phyloP scores from a whole-genome alignment of 1,140 invertebrate genomes.

The Sinella curviseta region DNA sequence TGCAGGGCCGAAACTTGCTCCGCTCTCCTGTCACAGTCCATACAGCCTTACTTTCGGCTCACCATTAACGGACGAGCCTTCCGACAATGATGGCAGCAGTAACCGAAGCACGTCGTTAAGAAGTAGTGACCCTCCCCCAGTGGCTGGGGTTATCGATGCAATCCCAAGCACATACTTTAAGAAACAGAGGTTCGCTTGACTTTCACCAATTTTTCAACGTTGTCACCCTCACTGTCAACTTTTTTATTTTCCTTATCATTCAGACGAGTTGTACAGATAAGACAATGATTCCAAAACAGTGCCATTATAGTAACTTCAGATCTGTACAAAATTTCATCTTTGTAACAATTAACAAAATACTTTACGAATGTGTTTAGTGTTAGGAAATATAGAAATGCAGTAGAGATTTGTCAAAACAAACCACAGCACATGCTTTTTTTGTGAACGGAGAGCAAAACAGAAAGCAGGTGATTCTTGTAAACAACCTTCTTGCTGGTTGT shows the following conservation, averaged over 20 bases:
- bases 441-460: no score
- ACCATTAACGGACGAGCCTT: not conserved
- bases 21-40: not conserved
- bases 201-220: not conserved
- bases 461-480: no score
- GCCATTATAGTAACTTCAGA: not conserved
- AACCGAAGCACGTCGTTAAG: not conserved
- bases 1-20: not conserved
- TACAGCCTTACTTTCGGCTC: not conserved
- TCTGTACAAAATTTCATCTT: not conserved
- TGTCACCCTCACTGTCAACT: not conserved
- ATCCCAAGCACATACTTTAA: no score
- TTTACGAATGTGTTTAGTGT: no score
- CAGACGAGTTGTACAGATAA: not conserved
- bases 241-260: not conserved
- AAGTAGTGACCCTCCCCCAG: not conserved
- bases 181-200: not conserved
- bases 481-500: no score
- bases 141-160: no score
- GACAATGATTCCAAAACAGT: not conserved
- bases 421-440: no score
- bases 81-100: not conserved
- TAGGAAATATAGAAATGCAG: no score
- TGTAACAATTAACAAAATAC: not conserved
- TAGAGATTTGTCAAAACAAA: no score